These are phyloP conservation scores for Drosophila sp. DNA, from an alignment of 1,140 invertebrate species.

Conservation along the genomic window DNA sequence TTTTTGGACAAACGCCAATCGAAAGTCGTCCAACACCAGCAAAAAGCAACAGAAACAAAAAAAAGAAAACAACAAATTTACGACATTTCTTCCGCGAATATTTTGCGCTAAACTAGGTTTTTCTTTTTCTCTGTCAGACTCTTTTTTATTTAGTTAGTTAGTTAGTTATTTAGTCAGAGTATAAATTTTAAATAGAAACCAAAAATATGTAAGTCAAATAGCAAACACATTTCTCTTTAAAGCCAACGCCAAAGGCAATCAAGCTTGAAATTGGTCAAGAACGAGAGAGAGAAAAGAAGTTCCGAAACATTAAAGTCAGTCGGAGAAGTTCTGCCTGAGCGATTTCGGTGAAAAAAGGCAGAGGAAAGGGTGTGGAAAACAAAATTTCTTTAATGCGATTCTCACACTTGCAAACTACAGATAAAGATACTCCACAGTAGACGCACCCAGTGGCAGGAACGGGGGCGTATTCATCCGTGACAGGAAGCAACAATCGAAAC, in stretches of 20 bases:
- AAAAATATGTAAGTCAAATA: constrained; percentile 46
- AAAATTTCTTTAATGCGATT: constrained; percentile 19
- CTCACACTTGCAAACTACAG: constrained; percentile 11
- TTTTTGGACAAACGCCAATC: constrained; percentile 53
- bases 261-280: constrained; percentile 67
- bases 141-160: not conserved
- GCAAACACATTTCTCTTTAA: constrained; percentile 48
- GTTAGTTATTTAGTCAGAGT: constrained; percentile 12
- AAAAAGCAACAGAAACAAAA: not conserved
- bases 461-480: not conserved
- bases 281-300: constrained; percentile 38
- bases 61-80: constrained; percentile 45
- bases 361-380: constrained; percentile 6
- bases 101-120: constrained; percentile 45
- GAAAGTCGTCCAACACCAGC: constrained; percentile 42
- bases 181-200: constrained; percentile 23
- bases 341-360: not conserved
- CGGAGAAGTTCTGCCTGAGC: constrained; percentile 1
- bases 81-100: constrained; percentile 25
- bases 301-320: constrained; percentile 16
- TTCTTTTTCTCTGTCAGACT: constrained; percentile 33
- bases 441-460: constrained; percentile 1
- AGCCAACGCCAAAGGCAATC: constrained; percentile 67
- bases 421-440: not conserved
- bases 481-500: constrained; percentile 5